Evolutionary conservation across 2,113 vertebrate genomes (phyloP), one percentile per base, ranked within the genome.

Genomic region (Strix aluco): DNA sequence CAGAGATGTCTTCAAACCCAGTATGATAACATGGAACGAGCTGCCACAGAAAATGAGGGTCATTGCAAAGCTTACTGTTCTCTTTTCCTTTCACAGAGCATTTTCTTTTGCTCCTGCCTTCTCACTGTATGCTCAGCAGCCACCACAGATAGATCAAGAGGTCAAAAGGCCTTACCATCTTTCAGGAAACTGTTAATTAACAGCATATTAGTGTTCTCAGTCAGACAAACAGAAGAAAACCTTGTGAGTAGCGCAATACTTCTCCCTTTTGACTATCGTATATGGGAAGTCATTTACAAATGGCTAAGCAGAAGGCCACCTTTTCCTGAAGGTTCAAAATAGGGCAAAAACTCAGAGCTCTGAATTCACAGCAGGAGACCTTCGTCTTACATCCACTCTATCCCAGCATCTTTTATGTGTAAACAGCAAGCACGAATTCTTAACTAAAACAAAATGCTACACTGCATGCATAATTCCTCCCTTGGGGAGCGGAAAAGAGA

Each of bases 371-470:
- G 61, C 36, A 81, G 54, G 74, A 94, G 12, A 86, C 34, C 38
- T 78, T 83, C 32, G 23, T 67, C 83, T 44, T 34, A 49, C 17
- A 73, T 29, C 38, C 27, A 29, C n/a, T 67, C 51, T 75, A 23
- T 65, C 51, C 84, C 23, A 25, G 58, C 20, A 69, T 54, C 70
- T 88, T 88, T 96, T 66, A 54, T 62, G 23, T 81, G 88, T 81
- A 96, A 96, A 88, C 75, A 86, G 67, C 59, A 83, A 94, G 61
- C n/a, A 69, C 19, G 8, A 61, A 87, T 88, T 73, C 84, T 90
- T 94, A 96, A 97, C 90, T 95, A 96, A 95, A 96, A 66, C 85
- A 95, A 94, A 96, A 84, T 0, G 0, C 38, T 88, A 93, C 59
- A 81, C 72, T 77, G 75, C 82, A 70, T 90, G 71, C 74, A 71